Evolutionary conservation across 2,113 vertebrate genomes (phyloP).

Genomic region (Apaloderma vittatum): DNA sequence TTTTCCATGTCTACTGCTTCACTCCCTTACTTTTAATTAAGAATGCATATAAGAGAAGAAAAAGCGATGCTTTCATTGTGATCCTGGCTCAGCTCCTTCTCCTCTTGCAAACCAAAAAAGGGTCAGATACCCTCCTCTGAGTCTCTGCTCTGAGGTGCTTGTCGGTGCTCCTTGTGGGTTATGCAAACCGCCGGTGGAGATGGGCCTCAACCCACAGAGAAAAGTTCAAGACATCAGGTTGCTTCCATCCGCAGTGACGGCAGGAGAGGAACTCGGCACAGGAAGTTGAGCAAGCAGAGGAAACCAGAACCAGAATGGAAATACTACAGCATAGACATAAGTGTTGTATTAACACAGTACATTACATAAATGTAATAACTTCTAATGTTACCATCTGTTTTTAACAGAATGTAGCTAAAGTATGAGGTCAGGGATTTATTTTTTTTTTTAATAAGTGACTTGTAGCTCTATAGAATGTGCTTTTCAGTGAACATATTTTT

Average conservation of each 20-base stretch:
- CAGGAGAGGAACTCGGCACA: neutral
- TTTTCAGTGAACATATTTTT: neutral
- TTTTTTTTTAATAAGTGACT: neutral
- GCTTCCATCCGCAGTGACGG: neutral
- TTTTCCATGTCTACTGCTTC: neutral
- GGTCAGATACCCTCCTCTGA: neutral
- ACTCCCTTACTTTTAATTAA: neutral
- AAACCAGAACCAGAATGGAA: conserved; percentile 15
- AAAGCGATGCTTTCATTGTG: neutral
- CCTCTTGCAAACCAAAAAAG: neutral
- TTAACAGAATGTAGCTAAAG: neutral
- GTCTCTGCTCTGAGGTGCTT: neutral
- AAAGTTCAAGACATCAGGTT: neutral
- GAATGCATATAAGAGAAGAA: neutral
- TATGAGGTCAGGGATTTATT: neutral
- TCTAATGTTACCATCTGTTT: neutral
- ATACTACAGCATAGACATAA: neutral
- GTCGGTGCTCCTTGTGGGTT: neutral
- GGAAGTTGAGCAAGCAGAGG: conserved; percentile 29
- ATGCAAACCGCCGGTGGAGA: neutral
- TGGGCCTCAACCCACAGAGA: neutral
- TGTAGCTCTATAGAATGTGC: neutral
- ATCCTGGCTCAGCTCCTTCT: neutral
- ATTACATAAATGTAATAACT: neutral
- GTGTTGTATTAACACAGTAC: neutral